A percentile compares a stretch with the other conserved stretches of the same genome.
These are phyloP conservation scores for Trichomycterus rosablanca DNA, from an alignment of 2,113 vertebrate genomes.

Conservation along the genomic window DNA sequence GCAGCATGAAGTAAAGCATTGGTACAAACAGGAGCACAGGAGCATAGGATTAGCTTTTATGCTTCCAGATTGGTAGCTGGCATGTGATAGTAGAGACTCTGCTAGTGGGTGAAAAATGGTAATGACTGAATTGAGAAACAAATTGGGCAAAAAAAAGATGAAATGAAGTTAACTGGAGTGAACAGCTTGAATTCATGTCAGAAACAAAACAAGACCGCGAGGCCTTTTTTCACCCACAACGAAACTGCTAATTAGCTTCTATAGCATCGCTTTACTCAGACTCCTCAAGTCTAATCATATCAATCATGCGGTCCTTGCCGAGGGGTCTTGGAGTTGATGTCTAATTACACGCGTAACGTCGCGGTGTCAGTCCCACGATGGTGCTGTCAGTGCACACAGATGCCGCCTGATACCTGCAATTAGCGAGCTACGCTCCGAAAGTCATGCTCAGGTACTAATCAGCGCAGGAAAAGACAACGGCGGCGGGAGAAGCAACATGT, in stretches of 20 bases:
- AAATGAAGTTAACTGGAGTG: too few relatives aligned
- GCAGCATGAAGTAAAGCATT: too few relatives aligned
- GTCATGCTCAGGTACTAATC: conserved; percentile 31
- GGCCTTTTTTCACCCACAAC: too few relatives aligned
- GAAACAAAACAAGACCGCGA: conserved; percentile 12
- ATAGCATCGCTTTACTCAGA: conserved; percentile 22
- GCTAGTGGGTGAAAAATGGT: too few relatives aligned
- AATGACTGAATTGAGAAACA: too few relatives aligned
- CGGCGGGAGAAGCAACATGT: conserved; percentile 21
- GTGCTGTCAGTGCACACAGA: conserved; percentile 32
- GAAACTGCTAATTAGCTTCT: conserved; percentile 14
- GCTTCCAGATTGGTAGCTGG: too few relatives aligned
- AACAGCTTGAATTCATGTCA: conserved; percentile 9
- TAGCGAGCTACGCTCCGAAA: conserved; percentile 26
- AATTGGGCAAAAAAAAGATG: too few relatives aligned
- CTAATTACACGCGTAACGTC: conserved; percentile 41
- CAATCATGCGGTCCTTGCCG: conserved; percentile 17
- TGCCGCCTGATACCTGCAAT: conserved; percentile 38
- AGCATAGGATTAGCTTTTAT: too few relatives aligned
- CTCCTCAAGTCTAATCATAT: conserved; percentile 17
- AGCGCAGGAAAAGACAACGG: conserved; percentile 21
- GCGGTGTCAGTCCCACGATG: conserved; percentile 23
- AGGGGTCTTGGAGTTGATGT: conserved; percentile 19
- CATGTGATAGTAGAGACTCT: neutral
- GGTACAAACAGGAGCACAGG: too few relatives aligned